Conservation (phyloP, 1,140 invertebrate species). For the Pseudomyrmex gracilis region DNA sequence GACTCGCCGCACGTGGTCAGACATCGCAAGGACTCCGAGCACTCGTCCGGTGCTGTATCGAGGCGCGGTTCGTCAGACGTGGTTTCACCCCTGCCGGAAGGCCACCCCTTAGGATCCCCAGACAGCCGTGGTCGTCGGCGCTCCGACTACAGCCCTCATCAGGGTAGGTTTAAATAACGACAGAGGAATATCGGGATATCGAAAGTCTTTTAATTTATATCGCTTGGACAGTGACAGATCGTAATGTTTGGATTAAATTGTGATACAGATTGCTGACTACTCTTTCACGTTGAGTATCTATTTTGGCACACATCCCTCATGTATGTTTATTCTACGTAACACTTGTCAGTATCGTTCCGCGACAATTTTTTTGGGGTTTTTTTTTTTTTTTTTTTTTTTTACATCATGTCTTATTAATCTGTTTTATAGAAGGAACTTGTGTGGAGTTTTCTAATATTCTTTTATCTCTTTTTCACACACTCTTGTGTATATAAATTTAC, state of each 20-base stretch:
- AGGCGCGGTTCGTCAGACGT: conserved; percentile 76
- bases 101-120: conserved; percentile 75
- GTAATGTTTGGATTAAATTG: not conserved
- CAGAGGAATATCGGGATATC: conserved; percentile 14
- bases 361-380: no score
- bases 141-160: conserved; percentile 79
- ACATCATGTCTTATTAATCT: no score
- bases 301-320: not conserved
- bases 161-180: conserved; percentile 75
- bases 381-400: no score
- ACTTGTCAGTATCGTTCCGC: not conserved
- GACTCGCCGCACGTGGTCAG: conserved; percentile 78
- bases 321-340: not conserved
- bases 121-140: conserved; percentile 75
- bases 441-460: no score
- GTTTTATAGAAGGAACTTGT: no score
- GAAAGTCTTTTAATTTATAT: not conserved
- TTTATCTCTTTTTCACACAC: no score
- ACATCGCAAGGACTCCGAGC: conserved; percentile 79
- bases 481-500: no score
- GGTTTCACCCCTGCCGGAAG: conserved; percentile 75
- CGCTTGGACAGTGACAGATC: not conserved
- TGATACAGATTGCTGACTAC: not conserved
- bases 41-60: conserved; percentile 69
- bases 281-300: not conserved